Base-by-base conservation (phyloP, 2,888 invertebrate genomes). In the Empis stercorea region DNA sequence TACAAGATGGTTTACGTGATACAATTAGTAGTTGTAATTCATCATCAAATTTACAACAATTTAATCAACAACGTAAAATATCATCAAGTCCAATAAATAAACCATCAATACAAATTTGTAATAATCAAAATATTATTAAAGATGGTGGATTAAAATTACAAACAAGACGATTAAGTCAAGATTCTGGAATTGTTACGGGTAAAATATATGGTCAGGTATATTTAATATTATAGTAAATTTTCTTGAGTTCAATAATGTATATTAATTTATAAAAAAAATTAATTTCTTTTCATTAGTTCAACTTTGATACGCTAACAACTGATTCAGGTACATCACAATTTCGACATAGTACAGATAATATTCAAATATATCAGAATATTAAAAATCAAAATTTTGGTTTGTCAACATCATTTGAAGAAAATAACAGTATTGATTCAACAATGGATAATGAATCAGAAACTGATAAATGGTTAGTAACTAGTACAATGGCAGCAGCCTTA, bases 71-170 rank as follows among this genome's bases (percentile, higher is more conserved):
- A 23, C 32, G 27, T n/a, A 14, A 45, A 46, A 59, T 65, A 40
- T 60, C 60, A 42, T 66, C 66, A n/a, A 66, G 66, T 55, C 66
- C 66, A n/a, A 64, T 63, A 2, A 66, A 65, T 52, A 61, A 64
- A 46, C 62, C 44, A 61, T 40, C 59, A 61, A 20, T 55, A 57
- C 43, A 47, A 53, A 17, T 56, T 61, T 30, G 56, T 52, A 30
- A 45, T 34, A 34, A 30, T 45, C 16, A 55, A 46, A 49, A 47
- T 39, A 34, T 17, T 38, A 46, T 45, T 27, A 27, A 45, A 27
- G 10, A 15, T 11, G 13, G 13, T 20, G 38, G 2, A 23, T 40
- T 10, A 40, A 11, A 39, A 45, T 32, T 46, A 27, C 37, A 60
- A n/a, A 51, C 58, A 10, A 52, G 68, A 49, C 55, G 68, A 51